Evolutionary conservation across 2,888 invertebrate genomes (phyloP), one percentile per base, ranked within the genome.

Genomic region (Temnothorax ravouxi): DNA sequence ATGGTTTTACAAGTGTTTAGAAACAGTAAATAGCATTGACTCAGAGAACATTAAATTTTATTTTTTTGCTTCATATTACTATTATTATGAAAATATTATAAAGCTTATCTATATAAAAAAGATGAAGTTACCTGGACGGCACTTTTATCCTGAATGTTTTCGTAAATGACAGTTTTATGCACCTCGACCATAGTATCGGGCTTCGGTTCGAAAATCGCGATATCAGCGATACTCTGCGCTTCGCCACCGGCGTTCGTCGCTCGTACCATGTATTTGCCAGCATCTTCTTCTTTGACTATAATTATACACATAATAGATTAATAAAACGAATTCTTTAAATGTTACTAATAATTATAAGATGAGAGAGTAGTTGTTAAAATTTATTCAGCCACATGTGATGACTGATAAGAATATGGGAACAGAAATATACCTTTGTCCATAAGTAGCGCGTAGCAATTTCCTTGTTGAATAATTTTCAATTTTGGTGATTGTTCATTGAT

Each of bases 181-280:
- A 96, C 96, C 94, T 97, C 97, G 21, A 96, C 95, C 96, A 96
- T 96, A 18, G 96, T 96, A 88, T 97, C 96, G 0, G 96, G 97
- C 6, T 96, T 96, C 74, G 97, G 96, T 91, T 97, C 97, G 87
- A 97, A 96, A 52, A 98, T 97, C 83, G 97, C 96, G 89, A 98
- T 97, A 92, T 97, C 97, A 11, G 97, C 97, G 87, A 97, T 97
- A 94, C 97, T 97, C 93, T 97, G 96, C n/a, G 97, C 97, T 95
- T 97, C 97, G n/a, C 97, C 97, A 25, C 97, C 97, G 74, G 96
- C 96, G 93, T 98, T 98, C 0, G 96, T 96, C 13, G 97, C 97
- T 88, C 96, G 96, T 18, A 97, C 97, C 96, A 97, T 97, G 91
- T 97, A 97, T 91, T 97, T 97, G 72, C 98, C 98, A 81, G 96